A percentile compares a stretch with the other conserved stretches of the same genome.
Evolutionary conservation across 2,888 invertebrate species (phyloP).

Genomic region (Odiellus spinosus): DNA sequence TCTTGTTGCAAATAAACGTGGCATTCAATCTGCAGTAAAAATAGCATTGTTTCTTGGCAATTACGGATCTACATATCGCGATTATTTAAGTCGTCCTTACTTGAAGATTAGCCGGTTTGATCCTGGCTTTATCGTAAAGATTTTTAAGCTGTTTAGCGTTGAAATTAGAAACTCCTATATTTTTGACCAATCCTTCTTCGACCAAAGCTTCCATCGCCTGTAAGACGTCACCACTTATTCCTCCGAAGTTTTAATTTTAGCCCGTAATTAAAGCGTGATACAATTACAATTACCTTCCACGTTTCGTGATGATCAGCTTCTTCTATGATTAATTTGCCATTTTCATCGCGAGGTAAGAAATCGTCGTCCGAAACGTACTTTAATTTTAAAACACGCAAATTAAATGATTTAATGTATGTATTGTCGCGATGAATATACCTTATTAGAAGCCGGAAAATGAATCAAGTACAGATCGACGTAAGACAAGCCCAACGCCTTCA

Average conservation of each 20-base stretch:
- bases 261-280: too few species aligned
- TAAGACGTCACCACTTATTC: too few species aligned
- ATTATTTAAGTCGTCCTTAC: too few species aligned
- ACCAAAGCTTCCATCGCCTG: conserved; percentile 51
- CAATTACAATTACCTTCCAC: conserved; percentile 11
- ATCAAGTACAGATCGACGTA: conserved; percentile 70
- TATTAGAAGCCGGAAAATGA: conserved; percentile 55
- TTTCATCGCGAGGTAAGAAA: conserved; percentile 20
- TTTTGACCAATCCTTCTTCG: conserved; percentile 47
- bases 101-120: conserved; percentile 46
- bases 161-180: conserved; percentile 74
- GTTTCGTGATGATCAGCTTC: conserved; percentile 6
- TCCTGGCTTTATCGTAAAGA: conserved; percentile 41
- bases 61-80: too few species aligned
- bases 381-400: not conserved
- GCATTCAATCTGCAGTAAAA: conserved; percentile 23
- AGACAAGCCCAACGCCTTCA: conserved; percentile 51
- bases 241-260: too few species aligned
- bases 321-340: not conserved
- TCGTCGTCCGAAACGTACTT: conserved; percentile 43
- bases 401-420: too few species aligned
- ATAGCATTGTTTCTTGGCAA: conserved; percentile 23
- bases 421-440: conserved; percentile 6
- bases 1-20: too few species aligned
- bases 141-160: conserved; percentile 53